These are phyloP conservation scores for Anoplophora glabripennis DNA, from an alignment of 1,140 invertebrate species.

Conservation along the genomic window DNA sequence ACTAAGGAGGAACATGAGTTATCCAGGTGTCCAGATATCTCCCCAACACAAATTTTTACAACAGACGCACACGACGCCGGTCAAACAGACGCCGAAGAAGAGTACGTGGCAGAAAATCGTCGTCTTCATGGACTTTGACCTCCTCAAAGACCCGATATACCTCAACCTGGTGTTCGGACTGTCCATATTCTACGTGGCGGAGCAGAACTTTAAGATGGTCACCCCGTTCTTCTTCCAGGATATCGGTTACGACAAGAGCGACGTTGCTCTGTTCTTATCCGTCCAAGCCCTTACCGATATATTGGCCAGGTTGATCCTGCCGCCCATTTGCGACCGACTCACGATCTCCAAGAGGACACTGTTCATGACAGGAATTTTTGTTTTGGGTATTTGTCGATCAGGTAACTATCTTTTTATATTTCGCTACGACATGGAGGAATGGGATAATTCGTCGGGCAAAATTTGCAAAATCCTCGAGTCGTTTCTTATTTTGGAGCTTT, in stretches of 20 bases:
- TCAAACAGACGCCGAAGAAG: constrained; percentile 35
- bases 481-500: too few relatives aligned
- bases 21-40: constrained; percentile 43
- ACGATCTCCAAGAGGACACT: constrained; percentile 65
- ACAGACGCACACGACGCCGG: constrained; percentile 28
- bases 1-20: constrained; percentile 44
- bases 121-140: constrained; percentile 45
- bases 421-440: too few relatives aligned
- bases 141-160: constrained; percentile 57
- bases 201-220: constrained; percentile 73
- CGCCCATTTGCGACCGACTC: constrained; percentile 66
- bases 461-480: too few relatives aligned
- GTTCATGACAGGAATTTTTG: constrained; percentile 65
- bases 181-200: constrained; percentile 70
- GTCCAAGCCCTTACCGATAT: constrained; percentile 71
- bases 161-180: constrained; percentile 68
- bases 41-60: constrained; percentile 36
- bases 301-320: constrained; percentile 64
- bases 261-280: constrained; percentile 67
- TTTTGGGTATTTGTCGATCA: constrained; percentile 66
- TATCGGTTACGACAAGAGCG: constrained; percentile 62
- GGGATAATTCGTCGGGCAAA: too few relatives aligned
- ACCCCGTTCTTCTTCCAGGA: constrained; percentile 69
- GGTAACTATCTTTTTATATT: constrained; percentile 54
- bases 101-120: constrained; percentile 43